Percentiles rank a stretch among this genome's conserved stretches.
Evolutionary conservation across 2,113 vertebrate species (phyloP).

Genomic region (Burhinus oedicnemus): DNA sequence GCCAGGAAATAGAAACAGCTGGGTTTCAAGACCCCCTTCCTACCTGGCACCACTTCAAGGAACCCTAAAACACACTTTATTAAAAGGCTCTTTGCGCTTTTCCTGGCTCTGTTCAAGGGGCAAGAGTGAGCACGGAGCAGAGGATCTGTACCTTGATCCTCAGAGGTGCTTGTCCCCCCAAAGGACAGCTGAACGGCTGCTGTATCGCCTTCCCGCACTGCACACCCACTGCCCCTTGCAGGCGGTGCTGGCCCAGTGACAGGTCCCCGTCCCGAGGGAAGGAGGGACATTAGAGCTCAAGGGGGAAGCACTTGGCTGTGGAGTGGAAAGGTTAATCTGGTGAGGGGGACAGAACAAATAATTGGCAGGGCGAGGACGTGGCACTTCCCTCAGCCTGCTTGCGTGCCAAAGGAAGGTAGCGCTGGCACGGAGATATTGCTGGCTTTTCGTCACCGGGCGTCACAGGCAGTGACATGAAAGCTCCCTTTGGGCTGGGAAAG

Average conservation of each 20-base stretch:
- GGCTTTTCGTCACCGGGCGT: background rate
- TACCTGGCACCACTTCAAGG: background rate
- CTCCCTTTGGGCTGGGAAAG: background rate
- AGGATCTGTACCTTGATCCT: background rate
- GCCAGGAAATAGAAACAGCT: background rate
- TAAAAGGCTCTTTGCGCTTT: background rate
- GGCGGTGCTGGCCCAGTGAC: background rate
- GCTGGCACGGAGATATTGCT: background rate
- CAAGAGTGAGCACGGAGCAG: background rate
- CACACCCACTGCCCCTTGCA: background rate
- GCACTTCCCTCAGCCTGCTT: background rate
- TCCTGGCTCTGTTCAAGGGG: background rate
- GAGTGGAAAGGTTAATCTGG: background rate
- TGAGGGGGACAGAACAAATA: background rate
- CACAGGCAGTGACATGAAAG: background rate
- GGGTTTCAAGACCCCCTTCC: background rate
- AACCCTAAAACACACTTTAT: background rate
- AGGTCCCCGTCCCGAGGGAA: background rate
- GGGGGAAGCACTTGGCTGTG: background rate
- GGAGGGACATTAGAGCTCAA: background rate
- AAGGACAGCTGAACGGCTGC: background rate
- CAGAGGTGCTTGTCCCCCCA: background rate
- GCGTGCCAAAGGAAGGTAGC: background rate
- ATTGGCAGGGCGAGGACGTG: background rate
- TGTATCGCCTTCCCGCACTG: background rate